Percentiles rank a stretch among this genome's conserved stretches.
These are phyloP conservation scores for Poecilia wingei DNA, from an alignment of 2,797 vertebrate species.

Conservation along the genomic window DNA sequence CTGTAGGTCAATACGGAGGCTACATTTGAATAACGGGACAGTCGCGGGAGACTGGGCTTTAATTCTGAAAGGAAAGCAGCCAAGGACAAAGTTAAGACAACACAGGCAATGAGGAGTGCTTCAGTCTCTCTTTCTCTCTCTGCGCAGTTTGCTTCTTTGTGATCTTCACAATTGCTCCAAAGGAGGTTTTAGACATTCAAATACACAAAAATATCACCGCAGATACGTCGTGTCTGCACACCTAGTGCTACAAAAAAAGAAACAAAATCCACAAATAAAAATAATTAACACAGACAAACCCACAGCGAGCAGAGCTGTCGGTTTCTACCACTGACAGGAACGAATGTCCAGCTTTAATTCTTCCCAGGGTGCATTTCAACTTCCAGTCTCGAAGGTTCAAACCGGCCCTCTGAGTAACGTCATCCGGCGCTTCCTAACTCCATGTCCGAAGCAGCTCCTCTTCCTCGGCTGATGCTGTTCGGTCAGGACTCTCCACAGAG, in stretches of 20 bases:
- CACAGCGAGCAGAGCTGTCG: conserved; percentile 13
- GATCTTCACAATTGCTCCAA: conserved; percentile 35
- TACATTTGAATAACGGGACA: conserved; percentile 27
- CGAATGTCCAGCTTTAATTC: conserved; percentile 25
- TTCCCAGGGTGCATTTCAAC: conserved; percentile 19
- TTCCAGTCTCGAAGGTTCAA: conserved; percentile 27
- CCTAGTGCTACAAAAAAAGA: conserved; percentile 24
- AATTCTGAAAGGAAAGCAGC: conserved; percentile 43
- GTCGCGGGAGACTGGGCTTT: conserved; percentile 38
- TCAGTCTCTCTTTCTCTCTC: conserved; percentile 42
- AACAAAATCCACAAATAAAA: conserved; percentile 26
- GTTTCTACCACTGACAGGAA: conserved; percentile 13
- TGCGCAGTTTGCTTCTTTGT: conserved; percentile 30
- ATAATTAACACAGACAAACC: conserved; percentile 23
- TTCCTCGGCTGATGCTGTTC: background rate
- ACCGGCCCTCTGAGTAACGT: conserved; percentile 26
- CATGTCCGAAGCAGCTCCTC: conserved; percentile 6
- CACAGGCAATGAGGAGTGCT: conserved; percentile 29
- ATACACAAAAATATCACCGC: conserved; percentile 41
- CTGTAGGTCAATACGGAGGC: background rate
- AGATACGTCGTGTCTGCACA: conserved; percentile 35
- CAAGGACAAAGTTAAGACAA: conserved; percentile 48
- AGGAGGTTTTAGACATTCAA: conserved; percentile 40
- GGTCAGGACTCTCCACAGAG: conserved; percentile 19
- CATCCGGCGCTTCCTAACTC: conserved; percentile 2